Evolutionary conservation across 2,797 vertebrate species (phyloP).

Genomic region (Sarcoramphus papa): DNA sequence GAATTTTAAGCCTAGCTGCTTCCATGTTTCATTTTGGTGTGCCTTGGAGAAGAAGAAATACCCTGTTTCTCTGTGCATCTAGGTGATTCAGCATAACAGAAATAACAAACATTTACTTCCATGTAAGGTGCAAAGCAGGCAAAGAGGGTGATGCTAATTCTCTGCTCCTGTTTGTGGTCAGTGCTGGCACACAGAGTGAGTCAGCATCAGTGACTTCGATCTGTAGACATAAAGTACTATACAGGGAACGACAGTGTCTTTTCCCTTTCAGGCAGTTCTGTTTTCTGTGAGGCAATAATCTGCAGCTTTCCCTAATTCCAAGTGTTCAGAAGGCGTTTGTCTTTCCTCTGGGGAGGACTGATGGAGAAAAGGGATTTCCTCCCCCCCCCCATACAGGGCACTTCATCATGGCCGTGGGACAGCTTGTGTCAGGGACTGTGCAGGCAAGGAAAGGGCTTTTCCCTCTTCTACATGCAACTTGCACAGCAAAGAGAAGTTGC

Average conservation of each 20-base stretch:
- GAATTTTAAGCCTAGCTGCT: conserved; percentile 22
- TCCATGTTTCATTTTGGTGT: background rate
- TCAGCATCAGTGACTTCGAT: background rate
- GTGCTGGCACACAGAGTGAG: background rate
- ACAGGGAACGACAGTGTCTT: background rate
- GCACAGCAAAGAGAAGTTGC: background rate
- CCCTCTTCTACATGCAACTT: background rate
- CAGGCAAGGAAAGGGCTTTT: background rate
- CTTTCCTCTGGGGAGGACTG: background rate
- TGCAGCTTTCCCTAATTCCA: background rate
- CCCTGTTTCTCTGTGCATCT: background rate
- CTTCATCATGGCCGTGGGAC: background rate
- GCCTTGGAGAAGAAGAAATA: background rate
- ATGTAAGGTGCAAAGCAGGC: background rate
- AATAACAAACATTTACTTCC: background rate
- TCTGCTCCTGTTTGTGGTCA: background rate
- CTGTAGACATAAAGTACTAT: background rate
- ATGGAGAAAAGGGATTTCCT: background rate
- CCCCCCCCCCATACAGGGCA: background rate
- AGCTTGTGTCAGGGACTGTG: background rate
- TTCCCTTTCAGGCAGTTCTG: background rate
- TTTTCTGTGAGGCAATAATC: background rate
- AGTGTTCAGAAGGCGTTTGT: background rate
- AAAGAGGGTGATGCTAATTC: background rate
- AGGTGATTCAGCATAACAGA: background rate